Base-by-base conservation (phyloP, 2,113 vertebrate genomes). In the Pterocles gutturalis region DNA sequence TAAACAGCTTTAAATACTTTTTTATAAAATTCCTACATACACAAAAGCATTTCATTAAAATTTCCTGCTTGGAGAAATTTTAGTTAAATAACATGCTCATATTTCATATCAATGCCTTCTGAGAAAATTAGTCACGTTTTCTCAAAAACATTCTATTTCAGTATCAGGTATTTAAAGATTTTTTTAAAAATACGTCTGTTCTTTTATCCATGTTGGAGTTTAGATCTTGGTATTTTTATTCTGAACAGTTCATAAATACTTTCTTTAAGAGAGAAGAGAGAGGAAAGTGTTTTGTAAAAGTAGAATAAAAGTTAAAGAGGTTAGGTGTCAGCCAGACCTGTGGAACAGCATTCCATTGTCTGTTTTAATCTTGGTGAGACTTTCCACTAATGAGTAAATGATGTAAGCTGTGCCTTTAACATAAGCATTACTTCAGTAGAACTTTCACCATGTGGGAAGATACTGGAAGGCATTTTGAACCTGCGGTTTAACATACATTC, bases 341-440 rank as follows among this genome's bases (percentile, higher is more conserved):
- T 67, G 33, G 78, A 92, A 85, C 79, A 71, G 49, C 64, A 71
- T 73, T 95, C 82, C 86, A 70, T 43, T 79, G 46, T 82, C 67
- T 92, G 57, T 82, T 87, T 90, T 78, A 87, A 91, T 82, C 83
- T 80, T 87, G 71, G 83, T 81, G 80, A 92, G 62, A 61, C 57
- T 53, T 18, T 82, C 73, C 34, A 71, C 34, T 94, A 91, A 93
- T 81, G 61, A 91, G 80, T 87, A 81, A 79, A 85, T 43, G 6
- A 90, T 71, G 51, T 36, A 81, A 95, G 87, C 41, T 91, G 69
- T 1, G 3, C 75, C 71, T 89, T 76, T 64, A 72, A 13, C 77
- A 43, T 5, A 54, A 54, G 61, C 46, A 90, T 81, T 70, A 51
- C 72, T 78, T 71, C 22, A 90, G 91, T 9, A 94, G 78, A 93